Base-by-base conservation (phyloP, 2,113 vertebrate genomes). In the Periophthalmus modestus region DNA sequence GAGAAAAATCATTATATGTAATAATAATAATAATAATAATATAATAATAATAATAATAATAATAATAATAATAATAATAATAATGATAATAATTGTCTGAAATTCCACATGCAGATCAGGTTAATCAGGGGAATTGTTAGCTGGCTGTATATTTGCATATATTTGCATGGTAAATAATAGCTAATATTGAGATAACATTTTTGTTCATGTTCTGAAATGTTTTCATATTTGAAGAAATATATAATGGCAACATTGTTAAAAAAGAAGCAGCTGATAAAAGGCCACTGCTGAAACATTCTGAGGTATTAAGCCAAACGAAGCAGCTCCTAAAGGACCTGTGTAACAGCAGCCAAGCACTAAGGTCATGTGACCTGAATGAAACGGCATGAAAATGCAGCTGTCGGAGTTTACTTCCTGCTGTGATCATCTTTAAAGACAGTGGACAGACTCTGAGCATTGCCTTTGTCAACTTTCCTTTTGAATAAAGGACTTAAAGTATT, bases 331-430 rank as follows among this genome's bases (percentile, higher is more conserved):
- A 83, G 55, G 33, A 69, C 2, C 33, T 58, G 71, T 43, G 12
- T 72, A 61, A 81, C 77, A 92, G 89, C 92, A 92, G 89, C 88
- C 73, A 82, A 76, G 59, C 63, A 80, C 75, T 71, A 85, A 72
- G 69, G 77, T 81, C 73, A 79, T 24, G 36, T 62, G 66, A 90
- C 80, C 85, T 88, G 84, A 89, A 89, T 73, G 68, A 89, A 81
- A 54, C 70, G 9, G 72, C 82, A 72, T 79, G 52, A 72, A 82
- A 73, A 82, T 81, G 80, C 82, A 91, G 91, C 89, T 85, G 74
- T 80, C 72, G 73, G 75, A 70, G 72, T 78, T 72, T 70, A 58
- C 46, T 57, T 66, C 85, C 72, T 77, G 18, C 24, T 72, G 74
- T 72, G 75, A 73, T 79, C 74, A 82, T 83, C 68, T 57, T 68